Percentiles rank a stretch among this genome's conserved stretches.
phyloP scores from a whole-genome alignment of 2,888 invertebrate genomes.

The Pogonocherus hispidulus region DNA sequence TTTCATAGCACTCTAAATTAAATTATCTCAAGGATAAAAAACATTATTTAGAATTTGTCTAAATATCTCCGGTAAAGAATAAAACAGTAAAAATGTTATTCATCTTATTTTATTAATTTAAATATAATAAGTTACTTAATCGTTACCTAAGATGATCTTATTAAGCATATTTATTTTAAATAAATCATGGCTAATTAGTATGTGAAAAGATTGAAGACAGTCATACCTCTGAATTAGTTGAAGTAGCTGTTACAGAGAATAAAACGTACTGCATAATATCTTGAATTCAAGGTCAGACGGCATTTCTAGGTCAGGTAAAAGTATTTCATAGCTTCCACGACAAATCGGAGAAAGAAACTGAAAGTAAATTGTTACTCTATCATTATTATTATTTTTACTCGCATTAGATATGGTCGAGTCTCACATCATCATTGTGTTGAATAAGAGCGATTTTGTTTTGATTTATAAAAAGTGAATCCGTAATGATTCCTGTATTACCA shows the following conservation, averaged over 20 bases:
- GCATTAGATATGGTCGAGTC: constrained; percentile 30
- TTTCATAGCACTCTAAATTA: too few species aligned
- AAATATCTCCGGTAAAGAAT: too few species aligned
- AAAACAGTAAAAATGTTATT: too few species aligned
- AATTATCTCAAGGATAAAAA: too few species aligned
- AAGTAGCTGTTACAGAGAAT: constrained; percentile 10
- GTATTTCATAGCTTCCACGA: constrained; percentile 27
- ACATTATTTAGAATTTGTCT: too few species aligned
- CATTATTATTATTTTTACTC: constrained; percentile 31
- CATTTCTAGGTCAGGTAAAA: constrained; percentile 44
- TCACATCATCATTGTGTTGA: constrained; percentile 32
- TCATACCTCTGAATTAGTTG: constrained; percentile 14
- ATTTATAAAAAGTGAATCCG: constrained; percentile 34
- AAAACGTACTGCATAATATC: constrained; percentile 32
- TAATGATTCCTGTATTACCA: constrained; percentile 37
- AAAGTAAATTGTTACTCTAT: constrained; percentile 37
- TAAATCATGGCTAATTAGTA: too few species aligned
- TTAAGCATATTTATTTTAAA: too few species aligned
- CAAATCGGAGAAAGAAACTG: constrained; percentile 40
- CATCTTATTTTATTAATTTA: too few species aligned
- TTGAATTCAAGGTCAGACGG: constrained; percentile 37
- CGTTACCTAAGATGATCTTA: too few species aligned
- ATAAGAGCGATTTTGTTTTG: constrained; percentile 30
- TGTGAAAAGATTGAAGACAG: not conserved
- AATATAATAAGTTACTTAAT: too few species aligned